A percentile compares a stretch with the other conserved stretches of the same genome.
These are phyloP conservation scores for Agrypnia vestita DNA, from an alignment of 1,140 invertebrate species.

Conservation along the genomic window DNA sequence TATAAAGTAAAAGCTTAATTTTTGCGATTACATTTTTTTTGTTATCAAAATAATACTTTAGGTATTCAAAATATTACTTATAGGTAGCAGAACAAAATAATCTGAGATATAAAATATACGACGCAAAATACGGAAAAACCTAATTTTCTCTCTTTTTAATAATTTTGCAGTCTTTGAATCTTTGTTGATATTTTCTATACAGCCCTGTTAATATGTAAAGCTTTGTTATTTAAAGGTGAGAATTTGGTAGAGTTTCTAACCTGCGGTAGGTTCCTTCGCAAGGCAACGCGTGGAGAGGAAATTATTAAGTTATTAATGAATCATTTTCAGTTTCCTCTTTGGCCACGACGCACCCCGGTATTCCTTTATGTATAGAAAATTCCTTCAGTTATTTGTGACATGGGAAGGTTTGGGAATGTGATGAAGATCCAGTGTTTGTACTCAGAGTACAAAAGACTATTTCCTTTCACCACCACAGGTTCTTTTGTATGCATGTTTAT, in stretches of 20 bases:
- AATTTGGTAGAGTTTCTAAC: not conserved
- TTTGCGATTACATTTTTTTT: too few relatives aligned
- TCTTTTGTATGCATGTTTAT: constrained; percentile 22
- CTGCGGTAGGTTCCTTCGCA: constrained; percentile 6
- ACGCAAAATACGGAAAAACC: too few relatives aligned
- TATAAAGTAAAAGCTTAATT: too few relatives aligned
- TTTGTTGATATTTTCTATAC: not conserved
- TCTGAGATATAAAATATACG: too few relatives aligned
- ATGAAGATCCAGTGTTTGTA: constrained; percentile 30
- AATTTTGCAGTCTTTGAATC: too few relatives aligned
- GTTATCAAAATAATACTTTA: too few relatives aligned
- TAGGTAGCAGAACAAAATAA: too few relatives aligned
- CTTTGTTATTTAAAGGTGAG: constrained; percentile 32
- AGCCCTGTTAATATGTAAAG: not conserved
- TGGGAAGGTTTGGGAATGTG: not conserved
- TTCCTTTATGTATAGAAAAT: constrained; percentile 47
- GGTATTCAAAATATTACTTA: too few relatives aligned
- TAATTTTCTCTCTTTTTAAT: too few relatives aligned
- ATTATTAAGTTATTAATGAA: constrained; percentile 50
- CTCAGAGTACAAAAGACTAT: constrained; percentile 16
- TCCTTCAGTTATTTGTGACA: constrained; percentile 38
- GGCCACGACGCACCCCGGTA: constrained; percentile 22
- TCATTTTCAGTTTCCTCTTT: constrained; percentile 31
- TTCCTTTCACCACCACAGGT: constrained; percentile 20
- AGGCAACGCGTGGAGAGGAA: constrained; percentile 21